Conservation (phyloP, 1,140 invertebrate genomes). For the Nebria ingens region DNA sequence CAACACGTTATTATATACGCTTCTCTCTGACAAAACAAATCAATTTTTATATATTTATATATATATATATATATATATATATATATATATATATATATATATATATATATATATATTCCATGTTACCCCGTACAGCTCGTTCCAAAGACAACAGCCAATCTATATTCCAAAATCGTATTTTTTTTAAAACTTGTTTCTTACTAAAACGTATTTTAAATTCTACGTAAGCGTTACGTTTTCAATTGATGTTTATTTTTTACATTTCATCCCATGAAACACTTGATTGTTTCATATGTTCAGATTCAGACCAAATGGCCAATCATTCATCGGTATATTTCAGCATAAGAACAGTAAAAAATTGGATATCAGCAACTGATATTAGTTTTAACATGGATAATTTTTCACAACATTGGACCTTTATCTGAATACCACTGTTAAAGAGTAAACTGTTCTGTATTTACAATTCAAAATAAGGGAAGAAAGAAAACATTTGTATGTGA, state of each 20-base stretch:
- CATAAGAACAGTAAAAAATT: constrained; percentile 5
- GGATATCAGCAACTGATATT: constrained; percentile 4
- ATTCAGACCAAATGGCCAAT: background rate
- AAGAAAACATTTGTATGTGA: too few relatives aligned
- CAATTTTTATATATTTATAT: background rate
- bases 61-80: background rate
- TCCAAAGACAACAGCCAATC: background rate
- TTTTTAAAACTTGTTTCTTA: background rate
- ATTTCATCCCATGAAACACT: background rate
- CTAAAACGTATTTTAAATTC: background rate
- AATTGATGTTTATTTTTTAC: background rate
- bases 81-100: background rate
- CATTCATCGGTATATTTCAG: background rate
- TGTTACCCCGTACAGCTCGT: constrained; percentile 1
- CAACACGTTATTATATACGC: too few relatives aligned
- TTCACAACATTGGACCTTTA: constrained; percentile 1
- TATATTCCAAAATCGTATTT: background rate
- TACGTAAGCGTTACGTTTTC: background rate
- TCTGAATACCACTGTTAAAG: background rate
- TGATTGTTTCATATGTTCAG: background rate
- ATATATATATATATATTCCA: background rate
- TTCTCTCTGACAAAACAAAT: background rate
- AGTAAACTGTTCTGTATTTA: background rate
- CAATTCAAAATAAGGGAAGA: background rate
- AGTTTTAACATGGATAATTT: background rate